Evolutionary conservation across 2,113 vertebrate genomes (phyloP), one percentile per base, ranked within the genome.

Genomic region (Sinocyclocheilus rhinocerous): DNA sequence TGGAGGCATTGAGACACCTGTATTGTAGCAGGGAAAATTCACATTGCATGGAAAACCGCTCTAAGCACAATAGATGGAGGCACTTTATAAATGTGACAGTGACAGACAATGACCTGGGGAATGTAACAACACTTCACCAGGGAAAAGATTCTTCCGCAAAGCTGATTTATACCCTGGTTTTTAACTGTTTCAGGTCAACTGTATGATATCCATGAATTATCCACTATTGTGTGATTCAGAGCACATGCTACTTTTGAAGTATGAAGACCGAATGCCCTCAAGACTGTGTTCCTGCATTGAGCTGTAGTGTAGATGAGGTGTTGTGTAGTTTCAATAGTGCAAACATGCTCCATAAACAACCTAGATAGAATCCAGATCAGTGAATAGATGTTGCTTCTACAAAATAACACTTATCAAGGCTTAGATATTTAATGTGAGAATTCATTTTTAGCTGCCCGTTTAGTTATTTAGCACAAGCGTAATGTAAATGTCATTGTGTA

Each of bases 1-100:
- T 48, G 33, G 24, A 78, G 36, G 52, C 13, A 59, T 57, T 79
- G 42, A 70, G 10, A 50, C 33, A 39, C 16, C 10, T 73, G 72
- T 15, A 65, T 69, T 78, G 69, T 33, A 42, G 55, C 45, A 65
- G 63, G 63, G 52, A 75, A 79, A 42, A 82, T 13, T n/a, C 70
- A 69, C 70, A 69, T 70, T 55, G 80, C 81, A 88, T 67, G 73
- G 42, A 76, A 42, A 52, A 36, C 5, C 13, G n/a, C 50, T 77
- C 39, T 20, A 55, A 87, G 80, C 79, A 78, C 55, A 65, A 45
- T 16, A 76, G 63, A 59, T 36, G 4, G 42, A 50, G 81, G 63
- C 84, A 88, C 79, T 88, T 88, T 88, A 48, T 45, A 83, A 55
- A 39, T 9, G 10, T 86, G 55, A 45, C 57, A 86, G 67, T 36